These are phyloP conservation scores for Jordanella pulchra DNA, from an alignment of 2,797 vertebrate species.

Conservation along the genomic window DNA sequence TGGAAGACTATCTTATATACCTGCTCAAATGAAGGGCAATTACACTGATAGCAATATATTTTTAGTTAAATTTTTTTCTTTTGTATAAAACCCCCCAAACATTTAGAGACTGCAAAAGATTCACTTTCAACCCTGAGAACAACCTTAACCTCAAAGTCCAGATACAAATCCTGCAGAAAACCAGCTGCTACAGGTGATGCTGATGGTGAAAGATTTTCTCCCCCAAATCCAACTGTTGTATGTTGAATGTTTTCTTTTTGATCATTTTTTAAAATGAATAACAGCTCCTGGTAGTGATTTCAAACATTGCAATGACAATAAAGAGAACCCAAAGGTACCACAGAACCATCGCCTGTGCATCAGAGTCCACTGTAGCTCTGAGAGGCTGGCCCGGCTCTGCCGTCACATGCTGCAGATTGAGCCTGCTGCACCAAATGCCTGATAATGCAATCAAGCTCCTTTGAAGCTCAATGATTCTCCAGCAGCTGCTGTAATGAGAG, in stretches of 20 bases:
- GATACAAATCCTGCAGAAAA: neutral
- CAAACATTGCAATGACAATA: neutral
- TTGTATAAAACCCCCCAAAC: no score
- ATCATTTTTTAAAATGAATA: no score
- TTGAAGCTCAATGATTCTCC: conserved; percentile 70
- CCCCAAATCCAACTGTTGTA: neutral
- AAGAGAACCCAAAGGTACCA: neutral
- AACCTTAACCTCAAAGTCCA: neutral
- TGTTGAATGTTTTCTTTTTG: no score
- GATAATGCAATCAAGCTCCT: conserved; percentile 78
- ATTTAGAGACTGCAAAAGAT: no score
- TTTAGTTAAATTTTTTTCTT: no score
- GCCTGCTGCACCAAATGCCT: conserved; percentile 64
- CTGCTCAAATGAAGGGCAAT: no score
- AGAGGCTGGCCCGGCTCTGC: conserved; percentile 38
- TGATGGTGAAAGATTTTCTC: neutral
- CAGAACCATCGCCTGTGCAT: neutral
- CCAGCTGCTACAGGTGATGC: neutral
- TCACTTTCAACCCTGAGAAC: neutral
- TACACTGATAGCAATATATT: no score
- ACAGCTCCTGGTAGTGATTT: no score
- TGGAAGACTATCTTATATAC: no score
- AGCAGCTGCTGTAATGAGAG: conserved; percentile 71
- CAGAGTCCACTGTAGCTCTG: conserved; percentile 25
- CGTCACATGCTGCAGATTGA: conserved; percentile 64